Conservation (phyloP, 2,797 vertebrate genomes). For the Protosalanx chinensis region DNA sequence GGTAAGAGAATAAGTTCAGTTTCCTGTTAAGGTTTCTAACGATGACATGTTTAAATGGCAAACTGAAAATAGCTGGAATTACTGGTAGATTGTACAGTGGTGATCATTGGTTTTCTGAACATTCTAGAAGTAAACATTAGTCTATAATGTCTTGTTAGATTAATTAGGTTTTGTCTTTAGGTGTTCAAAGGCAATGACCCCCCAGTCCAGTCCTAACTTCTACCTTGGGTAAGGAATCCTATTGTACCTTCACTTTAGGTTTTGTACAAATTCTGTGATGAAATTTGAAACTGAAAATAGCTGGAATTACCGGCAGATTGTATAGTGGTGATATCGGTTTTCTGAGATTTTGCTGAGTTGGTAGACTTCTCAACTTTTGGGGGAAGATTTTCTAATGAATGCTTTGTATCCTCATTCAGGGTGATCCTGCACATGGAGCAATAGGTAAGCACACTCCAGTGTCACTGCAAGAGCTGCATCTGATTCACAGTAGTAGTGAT, state of each 20-base stretch:
- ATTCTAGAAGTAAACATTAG: not conserved
- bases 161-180: not conserved
- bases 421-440: no score
- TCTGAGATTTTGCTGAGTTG: not conserved
- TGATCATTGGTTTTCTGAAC: constrained; percentile 12
- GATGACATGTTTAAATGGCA: not conserved
- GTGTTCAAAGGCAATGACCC: not conserved
- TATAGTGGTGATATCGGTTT: not conserved
- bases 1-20: not conserved
- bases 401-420: no score
- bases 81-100: constrained; percentile 5
- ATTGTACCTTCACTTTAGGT: not conserved
- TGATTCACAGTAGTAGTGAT: no score
- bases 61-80: constrained; percentile 17
- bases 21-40: no score
- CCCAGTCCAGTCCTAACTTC: not conserved
- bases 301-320: constrained; percentile 7
- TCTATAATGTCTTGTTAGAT: no score
- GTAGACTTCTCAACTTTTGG: not conserved
- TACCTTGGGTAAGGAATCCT: not conserved
- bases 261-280: not conserved
- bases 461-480: no score
- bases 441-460: no score
- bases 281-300: constrained; percentile 10
- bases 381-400: no score